These are phyloP conservation scores for Cryptoprocta ferox DNA, from an alignment of 2,797 vertebrate genomes.

Conservation along the genomic window DNA sequence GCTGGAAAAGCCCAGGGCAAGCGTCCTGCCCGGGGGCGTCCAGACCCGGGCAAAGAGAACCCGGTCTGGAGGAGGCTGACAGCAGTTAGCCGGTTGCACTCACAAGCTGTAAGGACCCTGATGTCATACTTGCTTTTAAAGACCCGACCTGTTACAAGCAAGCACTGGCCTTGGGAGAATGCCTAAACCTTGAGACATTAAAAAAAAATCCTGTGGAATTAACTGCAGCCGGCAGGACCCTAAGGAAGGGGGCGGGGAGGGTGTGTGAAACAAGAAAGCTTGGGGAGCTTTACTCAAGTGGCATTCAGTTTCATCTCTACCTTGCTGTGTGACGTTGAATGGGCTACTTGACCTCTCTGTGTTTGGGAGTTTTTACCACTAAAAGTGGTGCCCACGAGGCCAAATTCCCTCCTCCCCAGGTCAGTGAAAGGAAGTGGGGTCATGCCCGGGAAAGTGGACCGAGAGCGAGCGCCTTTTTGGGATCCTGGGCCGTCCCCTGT, in stretches of 20 bases:
- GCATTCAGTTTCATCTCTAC: neutral
- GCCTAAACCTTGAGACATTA: neutral
- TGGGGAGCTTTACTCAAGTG: neutral
- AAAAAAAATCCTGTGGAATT: neutral
- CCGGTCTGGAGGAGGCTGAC: neutral
- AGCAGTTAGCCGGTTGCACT: too few relatives aligned
- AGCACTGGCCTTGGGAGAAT: neutral
- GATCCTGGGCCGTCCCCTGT: rapidly evolving
- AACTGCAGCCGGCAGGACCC: neutral
- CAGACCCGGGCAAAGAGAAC: neutral
- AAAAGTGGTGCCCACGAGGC: rapidly evolving
- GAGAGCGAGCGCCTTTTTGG: rapidly evolving
- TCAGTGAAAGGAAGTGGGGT: neutral
- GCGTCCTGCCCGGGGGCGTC: neutral
- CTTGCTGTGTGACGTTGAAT: neutral
- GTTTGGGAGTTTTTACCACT: neutral
- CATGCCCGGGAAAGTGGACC: neutral
- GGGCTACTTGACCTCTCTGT: neutral
- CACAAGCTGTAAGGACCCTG: rapidly evolving
- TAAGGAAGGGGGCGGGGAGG: neutral
- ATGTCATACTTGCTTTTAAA: neutral
- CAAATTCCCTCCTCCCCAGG: neutral
- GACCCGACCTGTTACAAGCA: neutral
- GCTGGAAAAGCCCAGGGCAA: neutral
- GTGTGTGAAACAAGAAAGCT: neutral